Conservation (phyloP, 2,113 vertebrate species). For the Phoxinus phoxinus region DNA sequence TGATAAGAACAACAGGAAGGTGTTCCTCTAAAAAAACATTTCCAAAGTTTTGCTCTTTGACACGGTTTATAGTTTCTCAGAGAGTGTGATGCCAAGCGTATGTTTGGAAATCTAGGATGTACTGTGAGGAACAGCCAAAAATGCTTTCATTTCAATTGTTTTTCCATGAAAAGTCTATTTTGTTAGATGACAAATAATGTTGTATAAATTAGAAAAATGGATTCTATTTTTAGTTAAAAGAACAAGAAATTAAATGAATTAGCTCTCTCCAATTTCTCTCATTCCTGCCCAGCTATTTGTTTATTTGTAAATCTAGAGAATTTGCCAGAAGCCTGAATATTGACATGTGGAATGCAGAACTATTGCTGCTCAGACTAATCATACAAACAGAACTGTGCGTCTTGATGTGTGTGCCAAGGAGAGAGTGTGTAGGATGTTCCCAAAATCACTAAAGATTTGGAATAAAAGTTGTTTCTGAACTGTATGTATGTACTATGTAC, state of each 20-base stretch:
- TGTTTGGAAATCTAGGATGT: slow-evolving; percentile 27
- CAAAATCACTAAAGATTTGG: background rate
- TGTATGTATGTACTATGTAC: too few species aligned
- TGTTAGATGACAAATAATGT: slow-evolving; percentile 6
- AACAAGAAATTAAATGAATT: slow-evolving; percentile 38
- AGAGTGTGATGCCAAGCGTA: slow-evolving; percentile 15
- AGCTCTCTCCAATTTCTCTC: slow-evolving; percentile 33
- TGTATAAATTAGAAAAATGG: slow-evolving; percentile 4
- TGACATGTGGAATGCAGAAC: slow-evolving; percentile 61
- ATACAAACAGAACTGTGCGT: slow-evolving; percentile 42
- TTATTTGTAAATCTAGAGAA: slow-evolving; percentile 62
- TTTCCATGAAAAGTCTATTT: background rate
- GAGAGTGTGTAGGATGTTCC: background rate
- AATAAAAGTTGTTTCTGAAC: background rate
- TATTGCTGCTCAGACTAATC: slow-evolving; percentile 47
- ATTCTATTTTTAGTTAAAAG: slow-evolving; percentile 24
- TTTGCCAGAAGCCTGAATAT: slow-evolving; percentile 48
- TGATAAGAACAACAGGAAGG: slow-evolving; percentile 16
- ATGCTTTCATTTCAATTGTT: slow-evolving; percentile 10
- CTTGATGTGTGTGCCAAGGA: background rate
- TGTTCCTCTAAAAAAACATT: slow-evolving; percentile 20
- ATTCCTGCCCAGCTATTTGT: slow-evolving; percentile 49
- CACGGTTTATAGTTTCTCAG: slow-evolving; percentile 30
- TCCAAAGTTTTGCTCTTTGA: slow-evolving; percentile 27
- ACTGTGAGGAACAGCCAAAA: background rate